Conservation (phyloP, 2,113 vertebrate genomes). For the Nothocercus julius region DNA sequence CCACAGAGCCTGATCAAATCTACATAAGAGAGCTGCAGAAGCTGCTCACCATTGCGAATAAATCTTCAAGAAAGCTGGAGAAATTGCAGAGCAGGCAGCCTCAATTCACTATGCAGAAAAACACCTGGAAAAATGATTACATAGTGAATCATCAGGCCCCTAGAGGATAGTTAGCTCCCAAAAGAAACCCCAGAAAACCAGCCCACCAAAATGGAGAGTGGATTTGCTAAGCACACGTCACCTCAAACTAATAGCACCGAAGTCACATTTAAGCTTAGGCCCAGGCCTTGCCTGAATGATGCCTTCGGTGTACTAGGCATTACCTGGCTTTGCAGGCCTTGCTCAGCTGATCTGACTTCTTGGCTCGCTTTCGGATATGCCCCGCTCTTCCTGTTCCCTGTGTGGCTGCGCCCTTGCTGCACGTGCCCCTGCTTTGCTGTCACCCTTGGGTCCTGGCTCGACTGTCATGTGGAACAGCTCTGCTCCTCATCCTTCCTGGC, state of each 20-base stretch:
- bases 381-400: background rate
- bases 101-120: background rate
- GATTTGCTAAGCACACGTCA: fast-evolving
- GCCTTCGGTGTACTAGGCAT: background rate
- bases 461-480: too few relatives aligned
- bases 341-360: background rate
- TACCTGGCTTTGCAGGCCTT: background rate
- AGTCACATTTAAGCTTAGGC: background rate
- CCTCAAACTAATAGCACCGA: background rate
- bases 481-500: background rate
- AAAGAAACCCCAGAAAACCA: background rate
- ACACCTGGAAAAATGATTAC: background rate
- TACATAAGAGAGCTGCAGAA: background rate
- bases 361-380: background rate
- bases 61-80: background rate
- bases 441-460: background rate
- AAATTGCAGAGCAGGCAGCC: background rate
- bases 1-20: background rate
- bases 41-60: background rate
- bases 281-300: background rate
- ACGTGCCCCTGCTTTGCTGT: background rate
- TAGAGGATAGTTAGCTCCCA: background rate
- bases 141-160: background rate
- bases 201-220: background rate
- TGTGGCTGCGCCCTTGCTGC: background rate